A percentile compares a stretch with the other conserved stretches of the same genome.
Conservation (phyloP, 2,888 invertebrate genomes). For the Argyresthia albistria region DNA sequence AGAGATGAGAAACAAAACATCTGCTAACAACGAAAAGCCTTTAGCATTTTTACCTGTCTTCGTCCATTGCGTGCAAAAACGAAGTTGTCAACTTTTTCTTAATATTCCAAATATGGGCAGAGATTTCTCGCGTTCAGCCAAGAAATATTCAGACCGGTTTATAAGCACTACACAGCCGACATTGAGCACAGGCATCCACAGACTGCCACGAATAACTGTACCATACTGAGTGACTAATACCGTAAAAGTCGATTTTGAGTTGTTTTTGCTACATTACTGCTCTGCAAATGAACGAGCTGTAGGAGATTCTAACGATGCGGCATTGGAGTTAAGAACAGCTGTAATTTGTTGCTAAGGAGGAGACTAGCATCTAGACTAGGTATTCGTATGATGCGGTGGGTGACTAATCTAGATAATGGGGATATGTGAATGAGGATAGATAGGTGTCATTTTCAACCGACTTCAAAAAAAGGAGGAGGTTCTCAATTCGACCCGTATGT, state of each 20-base stretch:
- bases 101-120: conserved; percentile 4
- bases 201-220: not conserved
- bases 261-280: conserved; percentile 8
- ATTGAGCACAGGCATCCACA: not conserved
- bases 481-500: too few species aligned
- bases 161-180: not conserved
- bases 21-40: not conserved
- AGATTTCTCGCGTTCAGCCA: not conserved
- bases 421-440: too few species aligned
- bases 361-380: too few species aligned
- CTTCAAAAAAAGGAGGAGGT: too few species aligned
- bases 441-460: too few species aligned
- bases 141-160: not conserved
- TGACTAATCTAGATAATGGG: too few species aligned
- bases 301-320: too few species aligned
- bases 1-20: not conserved
- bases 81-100: not conserved
- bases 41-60: conserved; percentile 14
- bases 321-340: too few species aligned
- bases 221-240: too few species aligned
- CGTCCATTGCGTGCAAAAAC: conserved; percentile 32
- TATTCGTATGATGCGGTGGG: too few species aligned
- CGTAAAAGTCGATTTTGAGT: not conserved
- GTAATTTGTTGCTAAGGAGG: too few species aligned
- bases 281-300: not conserved